Evolutionary conservation across 2,888 invertebrate genomes (phyloP).

Genomic region (Oscheius sp.): DNA sequence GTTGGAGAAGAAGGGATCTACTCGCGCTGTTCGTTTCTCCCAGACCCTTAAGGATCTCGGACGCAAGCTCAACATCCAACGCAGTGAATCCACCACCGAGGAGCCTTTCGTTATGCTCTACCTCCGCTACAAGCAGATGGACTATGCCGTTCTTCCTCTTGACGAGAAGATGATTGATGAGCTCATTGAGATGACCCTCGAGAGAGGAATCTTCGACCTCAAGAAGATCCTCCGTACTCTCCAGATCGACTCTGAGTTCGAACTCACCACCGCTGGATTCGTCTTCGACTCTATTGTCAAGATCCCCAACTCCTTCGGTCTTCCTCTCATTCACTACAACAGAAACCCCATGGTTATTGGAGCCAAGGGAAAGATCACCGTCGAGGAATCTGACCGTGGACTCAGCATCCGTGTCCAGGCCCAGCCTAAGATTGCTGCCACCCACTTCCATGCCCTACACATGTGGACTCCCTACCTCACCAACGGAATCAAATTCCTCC

Average conservation of each 20-base stretch:
- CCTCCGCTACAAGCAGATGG: slow-evolving; percentile 56
- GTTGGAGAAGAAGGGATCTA: slow-evolving; percentile 37
- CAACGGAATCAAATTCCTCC: slow-evolving; percentile 58
- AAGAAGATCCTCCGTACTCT: slow-evolving; percentile 42
- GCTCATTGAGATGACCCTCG: slow-evolving; percentile 38
- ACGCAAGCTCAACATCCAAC: slow-evolving; percentile 54
- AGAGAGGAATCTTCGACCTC: slow-evolving; percentile 36
- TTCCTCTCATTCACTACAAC: slow-evolving; percentile 54
- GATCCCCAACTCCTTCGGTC: slow-evolving; percentile 60
- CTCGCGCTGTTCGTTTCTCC: slow-evolving; percentile 43
- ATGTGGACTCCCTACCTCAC: slow-evolving; percentile 55
- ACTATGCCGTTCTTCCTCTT: slow-evolving; percentile 61
- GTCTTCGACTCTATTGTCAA: slow-evolving; percentile 44
- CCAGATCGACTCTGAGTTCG: slow-evolving; percentile 39
- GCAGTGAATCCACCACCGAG: slow-evolving; percentile 33
- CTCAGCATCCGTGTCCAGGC: slow-evolving; percentile 37
- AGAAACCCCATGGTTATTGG: slow-evolving; percentile 49
- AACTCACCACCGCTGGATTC: slow-evolving; percentile 40
- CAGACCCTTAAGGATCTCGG: slow-evolving; percentile 45
- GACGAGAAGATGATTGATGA: slow-evolving; percentile 46
- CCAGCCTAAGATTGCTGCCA: slow-evolving; percentile 47
- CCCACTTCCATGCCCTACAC: slow-evolving; percentile 46
- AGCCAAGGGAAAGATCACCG: slow-evolving; percentile 37
- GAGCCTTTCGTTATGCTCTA: slow-evolving; percentile 46
- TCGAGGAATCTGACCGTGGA: slow-evolving; percentile 30